Evolutionary conservation across 2,888 invertebrate genomes (phyloP), one percentile per base, ranked within the genome.

Genomic region (Ditula angustiorana): DNA sequence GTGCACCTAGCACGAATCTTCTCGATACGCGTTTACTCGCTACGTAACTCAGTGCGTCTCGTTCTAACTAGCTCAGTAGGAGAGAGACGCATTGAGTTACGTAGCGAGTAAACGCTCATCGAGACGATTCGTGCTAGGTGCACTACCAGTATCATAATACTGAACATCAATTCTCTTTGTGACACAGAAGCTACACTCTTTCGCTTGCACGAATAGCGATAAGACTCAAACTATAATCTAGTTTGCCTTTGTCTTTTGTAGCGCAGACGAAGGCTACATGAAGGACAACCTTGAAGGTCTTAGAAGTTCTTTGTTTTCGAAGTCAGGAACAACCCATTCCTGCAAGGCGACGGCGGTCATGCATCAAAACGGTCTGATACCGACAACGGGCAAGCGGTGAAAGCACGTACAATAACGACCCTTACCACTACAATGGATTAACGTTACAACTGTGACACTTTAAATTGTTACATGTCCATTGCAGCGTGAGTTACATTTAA

Each of bases 351-450:
- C 65, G 53, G 59, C 59, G 19, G 44, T 47, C 52, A 69, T 69
- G 62, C 65, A 69, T 69, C 69, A 69, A 67, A 67, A 65, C 52
- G 26, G 26, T 65, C 59, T 52, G 68, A 68, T 68, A 67, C 16
- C 58, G 64, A 49, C 59, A 56, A 67, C 67, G 52, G 26, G 35
- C 60, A 26, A 16, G 10, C 46, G 26, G 56, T 41, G 56, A 44
- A 55, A 52, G 53, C 53, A 62, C 58, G 44, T 60, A 60, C 56
- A 41, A 56, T 49, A 37, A 30, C 13, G 11, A 35, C 57, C 30
- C n/a, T n/a, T 23, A 63, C 56, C 41, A 57, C 19, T 1, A 16
- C 1, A 26, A 24, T 19, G n/a, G 21, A 16, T 30, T n/a, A 30
- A 26, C 10, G 8, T 16, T 16, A 33, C 8, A 41, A 21, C 21